phyloP scores from a whole-genome alignment of 1,140 invertebrate species.

The Drosophila persimilis region DNA sequence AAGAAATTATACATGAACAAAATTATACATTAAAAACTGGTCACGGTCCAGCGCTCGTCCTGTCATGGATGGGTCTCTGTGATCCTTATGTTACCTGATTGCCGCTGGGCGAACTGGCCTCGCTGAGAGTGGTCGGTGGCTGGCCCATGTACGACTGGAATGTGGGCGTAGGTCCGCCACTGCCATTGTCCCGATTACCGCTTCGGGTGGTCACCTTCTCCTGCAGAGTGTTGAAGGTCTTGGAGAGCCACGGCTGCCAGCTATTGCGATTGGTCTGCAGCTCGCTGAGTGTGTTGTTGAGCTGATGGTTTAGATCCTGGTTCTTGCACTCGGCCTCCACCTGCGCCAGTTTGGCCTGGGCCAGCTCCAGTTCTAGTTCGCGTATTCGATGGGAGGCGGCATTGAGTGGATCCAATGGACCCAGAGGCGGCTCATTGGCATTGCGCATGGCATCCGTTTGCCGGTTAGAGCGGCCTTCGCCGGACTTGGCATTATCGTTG shows the following conservation, averaged over 20 bases:
- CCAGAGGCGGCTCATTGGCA: slow-evolving; percentile 65
- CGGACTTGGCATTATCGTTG: slow-evolving; percentile 62
- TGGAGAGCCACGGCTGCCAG: slow-evolving; percentile 94
- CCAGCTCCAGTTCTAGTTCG: slow-evolving; percentile 97
- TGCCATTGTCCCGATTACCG: slow-evolving; percentile 56
- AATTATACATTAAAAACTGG: slow-evolving; percentile 23
- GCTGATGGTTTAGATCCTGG: slow-evolving; percentile 97
- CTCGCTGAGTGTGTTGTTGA: slow-evolving; percentile 92
- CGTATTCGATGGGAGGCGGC: slow-evolving; percentile 88
- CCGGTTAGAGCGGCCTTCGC: slow-evolving; percentile 60
- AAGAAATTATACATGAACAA: slow-evolving; percentile 30
- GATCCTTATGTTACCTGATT: slow-evolving; percentile 78
- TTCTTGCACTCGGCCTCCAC: slow-evolving; percentile 98
- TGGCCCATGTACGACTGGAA: slow-evolving; percentile 81
- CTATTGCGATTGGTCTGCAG: slow-evolving; percentile 88
- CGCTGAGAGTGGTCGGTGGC: slow-evolving; percentile 64
- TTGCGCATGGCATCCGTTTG: slow-evolving; percentile 42
- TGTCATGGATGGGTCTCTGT: slow-evolving; percentile 9
- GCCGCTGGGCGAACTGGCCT: slow-evolving; percentile 76
- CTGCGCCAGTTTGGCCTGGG: slow-evolving; percentile 97
- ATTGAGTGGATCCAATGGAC: slow-evolving; percentile 79
- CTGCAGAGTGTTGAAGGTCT: slow-evolving; percentile 86
- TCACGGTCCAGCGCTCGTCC: slow-evolving; percentile 38
- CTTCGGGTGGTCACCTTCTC: slow-evolving; percentile 78
- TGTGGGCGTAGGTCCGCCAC: slow-evolving; percentile 57